A percentile compares a stretch with the other conserved stretches of the same genome.
These are phyloP conservation scores for Agonopterix subpropinquella DNA, from an alignment of 2,888 invertebrate species.

Conservation along the genomic window DNA sequence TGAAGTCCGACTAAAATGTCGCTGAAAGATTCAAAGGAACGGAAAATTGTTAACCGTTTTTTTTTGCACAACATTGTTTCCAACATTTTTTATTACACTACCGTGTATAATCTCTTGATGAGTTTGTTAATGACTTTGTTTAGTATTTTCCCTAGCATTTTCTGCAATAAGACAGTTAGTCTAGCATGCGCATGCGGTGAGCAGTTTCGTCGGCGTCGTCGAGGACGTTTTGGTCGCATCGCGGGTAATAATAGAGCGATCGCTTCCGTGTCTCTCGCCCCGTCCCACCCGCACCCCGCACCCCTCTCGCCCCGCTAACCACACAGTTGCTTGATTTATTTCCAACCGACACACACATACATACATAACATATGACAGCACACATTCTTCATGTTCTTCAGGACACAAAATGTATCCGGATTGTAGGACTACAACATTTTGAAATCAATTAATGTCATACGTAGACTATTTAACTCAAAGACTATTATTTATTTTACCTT, in stretches of 20 bases:
- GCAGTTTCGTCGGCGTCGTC: background rate
- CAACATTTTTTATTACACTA: too few species aligned
- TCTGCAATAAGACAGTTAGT: background rate
- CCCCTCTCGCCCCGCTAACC: background rate
- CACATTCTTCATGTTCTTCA: background rate
- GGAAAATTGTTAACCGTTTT: too few species aligned
- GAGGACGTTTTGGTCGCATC: conserved; percentile 13
- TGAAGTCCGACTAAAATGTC: too few species aligned
- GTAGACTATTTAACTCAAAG: too few species aligned
- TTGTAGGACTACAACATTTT: too few species aligned
- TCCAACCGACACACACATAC: conserved; percentile 2
- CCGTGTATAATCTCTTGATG: too few species aligned
- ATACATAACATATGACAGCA: background rate
- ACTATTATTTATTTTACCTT: too few species aligned
- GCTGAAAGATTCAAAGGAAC: too few species aligned
- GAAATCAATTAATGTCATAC: too few species aligned
- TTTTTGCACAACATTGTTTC: too few species aligned
- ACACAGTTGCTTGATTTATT: conserved; percentile 6
- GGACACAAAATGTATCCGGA: too few species aligned
- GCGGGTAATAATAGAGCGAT: conserved; percentile 17
- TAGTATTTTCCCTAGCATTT: background rate
- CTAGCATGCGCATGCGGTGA: background rate
- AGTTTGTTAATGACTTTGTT: too few species aligned
- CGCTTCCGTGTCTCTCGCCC: conserved; percentile 14
- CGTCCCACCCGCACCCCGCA: conserved; percentile 4